Evolutionary conservation across 2,888 invertebrate species (phyloP).

Genomic region (Macaria liturata): DNA sequence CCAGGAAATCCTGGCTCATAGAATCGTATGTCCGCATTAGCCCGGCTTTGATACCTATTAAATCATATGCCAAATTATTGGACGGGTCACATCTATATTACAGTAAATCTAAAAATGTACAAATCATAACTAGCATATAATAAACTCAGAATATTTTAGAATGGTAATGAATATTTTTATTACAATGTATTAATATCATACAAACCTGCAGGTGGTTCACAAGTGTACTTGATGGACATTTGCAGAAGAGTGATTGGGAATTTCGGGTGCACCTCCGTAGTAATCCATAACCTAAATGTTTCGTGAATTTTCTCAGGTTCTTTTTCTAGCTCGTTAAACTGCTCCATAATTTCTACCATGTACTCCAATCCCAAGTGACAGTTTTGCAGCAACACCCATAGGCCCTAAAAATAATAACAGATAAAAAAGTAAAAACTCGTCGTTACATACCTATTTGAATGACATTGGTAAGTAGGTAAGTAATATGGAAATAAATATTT

Average conservation of each 20-base stretch:
- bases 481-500: no score
- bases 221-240: slow-evolving; percentile 93
- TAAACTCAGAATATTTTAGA: background rate
- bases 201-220: slow-evolving; percentile 92
- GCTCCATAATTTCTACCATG: slow-evolving; percentile 89
- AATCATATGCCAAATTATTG: no score
- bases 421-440: no score
- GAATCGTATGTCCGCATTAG: slow-evolving; percentile 91
- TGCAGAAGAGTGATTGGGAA: slow-evolving; percentile 94
- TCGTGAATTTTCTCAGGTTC: slow-evolving; percentile 70
- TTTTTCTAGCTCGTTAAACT: slow-evolving; percentile 84
- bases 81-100: no score
- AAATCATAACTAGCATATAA: background rate
- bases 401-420: slow-evolving; percentile 78
- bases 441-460: no score
- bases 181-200: no score
- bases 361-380: slow-evolving; percentile 94
- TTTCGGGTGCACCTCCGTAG: slow-evolving; percentile 90
- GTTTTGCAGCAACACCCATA: slow-evolving; percentile 94
- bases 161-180: background rate
- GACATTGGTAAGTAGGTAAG: no score
- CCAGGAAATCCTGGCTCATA: slow-evolving; percentile 92
- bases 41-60: slow-evolving; percentile 90
- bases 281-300: slow-evolving; percentile 89
- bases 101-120: no score